Evolutionary conservation across 2,797 vertebrate genomes (phyloP), one percentile per base, ranked within the genome.

Genomic region (Sebastes aleutianus): DNA sequence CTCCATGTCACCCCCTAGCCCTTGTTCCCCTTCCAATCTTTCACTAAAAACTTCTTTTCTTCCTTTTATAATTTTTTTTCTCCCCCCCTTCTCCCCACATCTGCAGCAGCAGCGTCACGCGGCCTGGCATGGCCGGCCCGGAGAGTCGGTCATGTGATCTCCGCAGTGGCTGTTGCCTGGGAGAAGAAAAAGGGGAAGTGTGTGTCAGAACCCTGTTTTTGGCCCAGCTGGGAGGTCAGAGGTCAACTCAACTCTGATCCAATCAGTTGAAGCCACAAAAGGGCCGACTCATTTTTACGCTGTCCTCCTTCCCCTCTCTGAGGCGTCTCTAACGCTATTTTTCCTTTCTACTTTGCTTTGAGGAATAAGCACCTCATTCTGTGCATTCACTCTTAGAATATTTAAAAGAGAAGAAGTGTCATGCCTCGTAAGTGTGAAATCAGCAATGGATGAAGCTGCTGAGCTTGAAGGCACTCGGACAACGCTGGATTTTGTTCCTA

Each of bases 41-140:
- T 90, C 91, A 89, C 86, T 89, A 91, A 92, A 93, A 93, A 91
- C 88, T 87, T 91, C 81, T 91, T 92, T 91, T 92, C 85, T 93
- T 88, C 84, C 80, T 90, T 90, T 89, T 90, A 85, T 82, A 85
- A 85, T 69, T 80, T 68, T 18, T 64, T 39, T 10, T n/a, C 39
- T 20, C n/a, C 62, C 72, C 36, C 24, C n/a, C 74, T 80, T 88
- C 84, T 86, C 83, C 81, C 87, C 88, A 94, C 94, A 96, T 96
- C 94, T 96, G 94, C 91, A 95, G 88, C 85, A 87, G 89, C 91
- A 76, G 65, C 39, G 92, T 96, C 95, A 96, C 93, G 89, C 90
- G 93, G 93, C 82, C 84, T 88, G 87, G 90, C 83, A 85, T 86
- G 76, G 80, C 85, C 53, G 76, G 69, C 77, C 74, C 4, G 26